Percentiles rank a stretch among this genome's conserved stretches.
Conservation (phyloP, 2,113 vertebrate species). For the Hydrolagus affinis region DNA sequence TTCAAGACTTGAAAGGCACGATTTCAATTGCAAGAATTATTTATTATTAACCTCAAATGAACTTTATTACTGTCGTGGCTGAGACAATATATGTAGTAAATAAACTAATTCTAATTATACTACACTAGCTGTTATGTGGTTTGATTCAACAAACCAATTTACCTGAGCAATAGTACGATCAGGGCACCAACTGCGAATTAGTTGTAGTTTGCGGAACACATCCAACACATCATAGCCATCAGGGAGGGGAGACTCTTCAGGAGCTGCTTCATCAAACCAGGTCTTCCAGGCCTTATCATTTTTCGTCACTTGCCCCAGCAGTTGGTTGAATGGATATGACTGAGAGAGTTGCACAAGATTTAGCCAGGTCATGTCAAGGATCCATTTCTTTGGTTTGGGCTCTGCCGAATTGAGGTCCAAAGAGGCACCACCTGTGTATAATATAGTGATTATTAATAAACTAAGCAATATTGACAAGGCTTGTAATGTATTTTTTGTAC, state of each 20-base stretch:
- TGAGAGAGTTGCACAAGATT: constrained; percentile 70
- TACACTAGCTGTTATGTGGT: no score
- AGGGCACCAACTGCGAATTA: constrained; percentile 71
- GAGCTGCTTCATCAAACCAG: constrained; percentile 66
- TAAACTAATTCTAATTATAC: no score
- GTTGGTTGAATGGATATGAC: constrained; percentile 55
- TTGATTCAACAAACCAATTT: constrained; percentile 22
- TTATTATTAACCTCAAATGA: no score
- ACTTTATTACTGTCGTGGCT: no score
- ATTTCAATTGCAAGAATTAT: no score
- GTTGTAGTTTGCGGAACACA: constrained; percentile 64
- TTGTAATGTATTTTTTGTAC: not conserved
- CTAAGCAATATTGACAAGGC: not conserved
- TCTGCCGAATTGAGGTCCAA: constrained; percentile 69
- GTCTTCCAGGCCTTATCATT: constrained; percentile 64
- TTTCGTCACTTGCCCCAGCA: constrained; percentile 57
- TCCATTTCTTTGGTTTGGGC: constrained; percentile 68
- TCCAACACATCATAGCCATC: constrained; percentile 64
- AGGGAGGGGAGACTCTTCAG: constrained; percentile 59
- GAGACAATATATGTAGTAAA: no score
- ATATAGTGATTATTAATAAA: not conserved
- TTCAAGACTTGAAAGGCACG: no score
- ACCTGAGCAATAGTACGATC: constrained; percentile 69
- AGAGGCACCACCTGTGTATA: constrained; percentile 60
- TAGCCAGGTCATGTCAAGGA: constrained; percentile 72